Evolutionary conservation across 2,113 vertebrate genomes (phyloP).

Genomic region (Chrysemys picta): DNA sequence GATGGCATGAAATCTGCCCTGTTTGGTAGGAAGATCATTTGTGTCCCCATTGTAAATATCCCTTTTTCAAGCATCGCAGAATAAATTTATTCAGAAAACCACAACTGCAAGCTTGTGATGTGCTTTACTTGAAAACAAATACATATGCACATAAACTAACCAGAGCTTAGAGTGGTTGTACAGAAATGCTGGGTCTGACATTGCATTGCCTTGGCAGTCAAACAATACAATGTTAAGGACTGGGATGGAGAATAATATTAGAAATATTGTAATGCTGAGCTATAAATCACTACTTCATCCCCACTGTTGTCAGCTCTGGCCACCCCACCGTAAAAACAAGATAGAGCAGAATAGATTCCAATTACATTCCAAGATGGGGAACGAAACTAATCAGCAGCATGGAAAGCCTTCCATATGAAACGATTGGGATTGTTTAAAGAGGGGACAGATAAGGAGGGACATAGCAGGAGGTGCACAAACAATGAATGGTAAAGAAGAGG

Average conservation of each 20-base stretch:
- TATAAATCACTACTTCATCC: neutral
- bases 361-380: neutral
- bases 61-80: neutral
- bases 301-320: neutral
- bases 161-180: neutral
- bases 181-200: neutral
- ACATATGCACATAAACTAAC: neutral
- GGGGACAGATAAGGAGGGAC: neutral
- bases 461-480: neutral
- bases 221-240: neutral
- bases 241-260: neutral
- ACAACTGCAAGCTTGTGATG: neutral
- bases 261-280: neutral
- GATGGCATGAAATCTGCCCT: neutral
- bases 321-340: neutral
- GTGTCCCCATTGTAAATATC: neutral
- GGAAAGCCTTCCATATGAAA: neutral
- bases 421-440: neutral
- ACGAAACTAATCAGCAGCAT: neutral
- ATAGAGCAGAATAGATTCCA: neutral
- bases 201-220: neutral
- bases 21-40: neutral
- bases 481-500: neutral
- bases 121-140: neutral
- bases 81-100: neutral